A percentile compares a stretch with the other conserved stretches of the same genome.
Evolutionary conservation across 2,888 invertebrate species (phyloP).

Genomic region (Pollenia amentaria): DNA sequence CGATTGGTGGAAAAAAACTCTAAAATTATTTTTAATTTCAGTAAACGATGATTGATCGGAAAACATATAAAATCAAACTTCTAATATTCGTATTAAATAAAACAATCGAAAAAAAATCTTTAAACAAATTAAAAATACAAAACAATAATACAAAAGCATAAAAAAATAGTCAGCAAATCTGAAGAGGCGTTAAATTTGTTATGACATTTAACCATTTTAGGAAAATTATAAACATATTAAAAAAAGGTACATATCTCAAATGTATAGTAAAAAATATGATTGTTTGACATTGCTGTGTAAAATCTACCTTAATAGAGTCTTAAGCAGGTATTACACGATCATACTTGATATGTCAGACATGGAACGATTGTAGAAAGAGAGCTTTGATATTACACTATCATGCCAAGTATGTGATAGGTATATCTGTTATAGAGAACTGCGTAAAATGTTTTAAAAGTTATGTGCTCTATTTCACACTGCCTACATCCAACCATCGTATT

Average conservation of each 20-base stretch:
- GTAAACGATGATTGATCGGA: background rate
- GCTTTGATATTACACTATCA: no score
- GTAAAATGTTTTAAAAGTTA: no score
- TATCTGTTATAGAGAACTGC: no score
- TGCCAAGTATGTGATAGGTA: no score
- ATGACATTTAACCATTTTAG: conserved; percentile 60
- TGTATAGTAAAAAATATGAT: background rate
- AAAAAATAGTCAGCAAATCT: conserved; percentile 26
- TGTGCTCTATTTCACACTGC: no score
- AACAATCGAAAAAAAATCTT: conserved; percentile 17
- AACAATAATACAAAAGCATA: conserved; percentile 21
- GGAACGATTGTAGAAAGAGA: no score
- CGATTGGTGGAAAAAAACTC: conserved; percentile 30
- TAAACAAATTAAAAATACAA: conserved; percentile 13
- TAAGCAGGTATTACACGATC: no score
- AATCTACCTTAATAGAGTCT: background rate
- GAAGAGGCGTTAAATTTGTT: conserved; percentile 70
- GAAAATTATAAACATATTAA: conserved; percentile 43
- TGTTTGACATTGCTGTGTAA: background rate
- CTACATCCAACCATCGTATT: no score
- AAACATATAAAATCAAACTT: conserved; percentile 31
- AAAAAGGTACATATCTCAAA: background rate
- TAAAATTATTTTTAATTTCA: conserved; percentile 22
- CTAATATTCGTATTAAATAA: conserved; percentile 8
- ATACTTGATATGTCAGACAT: no score